Base-by-base conservation (phyloP, 2,797 vertebrate genomes). In the Cygnus olor region DNA sequence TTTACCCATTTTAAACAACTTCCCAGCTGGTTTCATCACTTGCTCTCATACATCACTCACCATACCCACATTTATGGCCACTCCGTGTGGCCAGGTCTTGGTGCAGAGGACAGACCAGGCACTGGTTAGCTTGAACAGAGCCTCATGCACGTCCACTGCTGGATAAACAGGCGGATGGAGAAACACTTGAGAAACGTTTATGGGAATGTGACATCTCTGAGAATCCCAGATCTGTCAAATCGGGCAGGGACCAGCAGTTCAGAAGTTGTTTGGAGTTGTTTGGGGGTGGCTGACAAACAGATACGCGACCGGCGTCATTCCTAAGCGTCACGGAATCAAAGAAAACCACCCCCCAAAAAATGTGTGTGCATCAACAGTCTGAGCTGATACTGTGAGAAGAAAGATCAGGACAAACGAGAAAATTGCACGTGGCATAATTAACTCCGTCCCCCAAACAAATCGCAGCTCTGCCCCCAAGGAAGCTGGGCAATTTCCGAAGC, bases 181-280 rank as follows among this genome's bases (percentile, higher is more conserved):
- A 94, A 88, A 10, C 65, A 61, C 54, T 64, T 91, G 80, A 86
- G 63, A 85, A 85, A 27, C 2, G 1, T 68, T 54, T 74, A 36
- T 88, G 85, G 82, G 82, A 88, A 91, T n/a, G 65, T 27, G 34
- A 72, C 76, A n/a, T 74, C 49, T n/a, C 89, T 38, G 61, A 80
- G 65, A 42, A 47, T 94, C 69, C 45, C 57, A 47, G 47, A 14
- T 78, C 80, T 54, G 24, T 34, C 56, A 16, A 24, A 19, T 60
- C 21, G 22, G 71, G 11, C 47, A 0, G 13, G 49, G 71, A 83
- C 22, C 27, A 57, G 49, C 34, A 65, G 32, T 38, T 78, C 53
- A 24, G 30, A 49, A 53, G 36, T 4, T 45, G 9, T 45, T 2
- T 54, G 47, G 32, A 45, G n/a, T 44, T 14, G 71, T 70, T n/a